Conservation (phyloP, 2,888 invertebrate species). For the Diachrysia chrysitis region DNA sequence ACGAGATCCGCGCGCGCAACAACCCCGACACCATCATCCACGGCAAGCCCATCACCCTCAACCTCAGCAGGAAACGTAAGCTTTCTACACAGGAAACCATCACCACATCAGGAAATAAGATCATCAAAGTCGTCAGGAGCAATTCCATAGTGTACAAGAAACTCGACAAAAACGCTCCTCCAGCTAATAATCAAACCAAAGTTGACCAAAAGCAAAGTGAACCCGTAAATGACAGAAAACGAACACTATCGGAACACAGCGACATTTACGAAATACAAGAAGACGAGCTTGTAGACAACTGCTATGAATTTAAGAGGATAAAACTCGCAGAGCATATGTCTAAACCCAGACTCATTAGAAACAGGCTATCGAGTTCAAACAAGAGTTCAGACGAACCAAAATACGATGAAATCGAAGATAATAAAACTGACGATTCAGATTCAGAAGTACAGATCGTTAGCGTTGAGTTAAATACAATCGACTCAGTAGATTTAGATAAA, state of each 20-base stretch:
- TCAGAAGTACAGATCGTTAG: constrained; percentile 82
- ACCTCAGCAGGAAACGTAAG: constrained; percentile 80
- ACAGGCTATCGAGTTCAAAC: constrained; percentile 68
- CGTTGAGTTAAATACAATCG: constrained; percentile 68
- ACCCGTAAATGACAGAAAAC: constrained; percentile 73
- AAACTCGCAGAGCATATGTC: constrained; percentile 74
- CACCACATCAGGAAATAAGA: constrained; percentile 82
- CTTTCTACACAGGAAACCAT: constrained; percentile 81
- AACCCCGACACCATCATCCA: constrained; percentile 70
- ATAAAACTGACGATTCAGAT: constrained; percentile 77
- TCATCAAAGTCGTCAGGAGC: constrained; percentile 83
- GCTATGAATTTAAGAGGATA: constrained; percentile 82
- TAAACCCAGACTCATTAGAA: constrained; percentile 81
- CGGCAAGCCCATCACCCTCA: constrained; percentile 75
- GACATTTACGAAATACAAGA: constrained; percentile 78
- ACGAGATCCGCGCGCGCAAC: constrained; percentile 86
- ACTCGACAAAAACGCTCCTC: constrained; percentile 69
- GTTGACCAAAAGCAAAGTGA: constrained; percentile 68
- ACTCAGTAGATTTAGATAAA: constrained; percentile 65
- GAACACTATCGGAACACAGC: constrained; percentile 80
- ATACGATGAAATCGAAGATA: constrained; percentile 61
- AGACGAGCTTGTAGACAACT: constrained; percentile 81
- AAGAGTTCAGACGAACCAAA: constrained; percentile 62
- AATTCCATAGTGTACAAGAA: constrained; percentile 85
- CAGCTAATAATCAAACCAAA: constrained; percentile 63